Percentiles rank a stretch among this genome's conserved stretches.
Evolutionary conservation across 2,113 vertebrate species (phyloP).

Genomic region (Hemibagrus wyckioides): DNA sequence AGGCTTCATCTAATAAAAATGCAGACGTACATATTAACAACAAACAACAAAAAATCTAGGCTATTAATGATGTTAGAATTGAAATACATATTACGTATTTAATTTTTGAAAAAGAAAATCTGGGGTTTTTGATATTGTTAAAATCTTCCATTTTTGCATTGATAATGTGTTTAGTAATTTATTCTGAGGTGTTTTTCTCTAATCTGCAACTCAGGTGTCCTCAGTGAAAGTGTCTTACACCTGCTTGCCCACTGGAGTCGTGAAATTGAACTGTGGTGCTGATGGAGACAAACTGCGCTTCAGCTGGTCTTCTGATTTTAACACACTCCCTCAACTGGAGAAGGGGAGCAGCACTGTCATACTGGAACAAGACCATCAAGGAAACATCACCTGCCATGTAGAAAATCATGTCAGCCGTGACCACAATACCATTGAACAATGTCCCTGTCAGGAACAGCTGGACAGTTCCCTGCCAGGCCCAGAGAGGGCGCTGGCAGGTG

Average conservation of each 20-base stretch:
- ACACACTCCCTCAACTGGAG: background rate
- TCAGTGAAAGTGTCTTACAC: background rate
- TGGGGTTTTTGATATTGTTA: too few relatives aligned
- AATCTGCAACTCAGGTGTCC: conserved; percentile 8
- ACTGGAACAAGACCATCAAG: background rate
- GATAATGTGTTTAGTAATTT: background rate
- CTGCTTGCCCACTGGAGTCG: background rate
- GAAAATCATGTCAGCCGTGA: conserved; percentile 13
- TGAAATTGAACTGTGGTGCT: conserved; percentile 15
- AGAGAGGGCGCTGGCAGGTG: too few relatives aligned
- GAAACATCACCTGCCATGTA: conserved; percentile 27
- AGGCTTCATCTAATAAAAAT: too few relatives aligned
- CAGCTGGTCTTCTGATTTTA: conserved; percentile 22
- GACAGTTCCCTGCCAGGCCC: too few relatives aligned
- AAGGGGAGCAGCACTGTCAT: background rate
- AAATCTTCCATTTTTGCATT: too few relatives aligned
- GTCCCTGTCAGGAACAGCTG: conserved; percentile 10
- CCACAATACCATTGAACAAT: background rate
- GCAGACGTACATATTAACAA: too few relatives aligned
- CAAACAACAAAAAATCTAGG: too few relatives aligned
- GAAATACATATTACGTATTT: too few relatives aligned
- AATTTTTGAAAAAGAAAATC: too few relatives aligned
- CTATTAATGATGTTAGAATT: too few relatives aligned
- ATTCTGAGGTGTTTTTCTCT: background rate
- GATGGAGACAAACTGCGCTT: conserved; percentile 7